These are phyloP conservation scores for Blomia tropicalis DNA, from an alignment of 2,888 invertebrate species.

Conservation along the genomic window DNA sequence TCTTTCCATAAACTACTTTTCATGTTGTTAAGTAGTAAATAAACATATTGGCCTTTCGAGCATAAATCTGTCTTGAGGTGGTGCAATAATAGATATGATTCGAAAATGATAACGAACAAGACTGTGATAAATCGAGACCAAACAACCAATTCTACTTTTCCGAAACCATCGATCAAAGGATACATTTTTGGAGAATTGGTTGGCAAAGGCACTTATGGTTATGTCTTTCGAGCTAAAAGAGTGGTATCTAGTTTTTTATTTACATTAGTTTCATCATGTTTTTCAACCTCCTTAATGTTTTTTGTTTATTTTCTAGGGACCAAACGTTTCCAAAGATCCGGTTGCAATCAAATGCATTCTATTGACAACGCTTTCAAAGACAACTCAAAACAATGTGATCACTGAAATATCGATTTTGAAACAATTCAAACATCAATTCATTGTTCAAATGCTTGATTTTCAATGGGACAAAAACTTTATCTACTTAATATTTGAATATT, in stretches of 20 bases:
- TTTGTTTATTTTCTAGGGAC: too few relatives aligned
- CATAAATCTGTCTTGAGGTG: too few relatives aligned
- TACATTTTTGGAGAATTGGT: constrained; percentile 51
- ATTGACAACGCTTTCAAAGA: constrained; percentile 51
- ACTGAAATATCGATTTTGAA: constrained; percentile 66
- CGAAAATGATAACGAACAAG: too few relatives aligned
- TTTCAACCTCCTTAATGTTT: too few relatives aligned
- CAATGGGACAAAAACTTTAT: constrained; percentile 49
- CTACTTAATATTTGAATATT: constrained; percentile 71
- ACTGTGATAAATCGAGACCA: too few relatives aligned
- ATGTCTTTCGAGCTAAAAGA: constrained; percentile 60
- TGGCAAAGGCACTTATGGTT: constrained; percentile 66
- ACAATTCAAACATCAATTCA: constrained; percentile 57
- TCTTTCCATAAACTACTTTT: too few relatives aligned
- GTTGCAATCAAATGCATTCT: constrained; percentile 69
- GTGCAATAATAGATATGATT: too few relatives aligned
- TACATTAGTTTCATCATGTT: neutral
- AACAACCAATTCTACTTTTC: constrained; percentile 13
- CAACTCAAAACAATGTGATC: constrained; percentile 59
- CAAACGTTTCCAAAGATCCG: constrained; percentile 46
- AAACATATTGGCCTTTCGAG: too few relatives aligned
- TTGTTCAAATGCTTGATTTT: constrained; percentile 66
- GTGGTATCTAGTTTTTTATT: constrained; percentile 32
- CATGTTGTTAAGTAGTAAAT: too few relatives aligned
- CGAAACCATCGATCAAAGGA: constrained; percentile 18